phyloP scores from a whole-genome alignment of 2,888 invertebrate genomes.

The Drosophila villosipedis region DNA sequence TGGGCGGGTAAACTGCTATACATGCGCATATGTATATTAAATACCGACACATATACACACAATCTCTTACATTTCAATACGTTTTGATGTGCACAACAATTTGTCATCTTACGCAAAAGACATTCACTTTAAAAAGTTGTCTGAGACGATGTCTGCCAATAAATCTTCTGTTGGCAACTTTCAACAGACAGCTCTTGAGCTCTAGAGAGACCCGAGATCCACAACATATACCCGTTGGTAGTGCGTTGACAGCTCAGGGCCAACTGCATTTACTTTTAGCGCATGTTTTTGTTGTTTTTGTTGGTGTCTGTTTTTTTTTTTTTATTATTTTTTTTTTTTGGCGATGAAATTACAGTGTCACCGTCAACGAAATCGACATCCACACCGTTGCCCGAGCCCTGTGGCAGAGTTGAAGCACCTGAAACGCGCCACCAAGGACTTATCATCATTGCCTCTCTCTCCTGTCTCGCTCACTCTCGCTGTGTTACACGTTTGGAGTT shows the following conservation, averaged over 20 bases:
- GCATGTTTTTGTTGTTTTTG: constrained; percentile 20
- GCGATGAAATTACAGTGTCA: constrained; percentile 74
- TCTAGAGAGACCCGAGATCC: constrained; percentile 41
- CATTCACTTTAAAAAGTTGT: constrained; percentile 75
- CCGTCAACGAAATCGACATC: constrained; percentile 44
- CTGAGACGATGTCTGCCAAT: constrained; percentile 68
- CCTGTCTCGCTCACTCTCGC: neutral
- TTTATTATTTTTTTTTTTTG: constrained; percentile 37
- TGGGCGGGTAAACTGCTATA: constrained; percentile 32
- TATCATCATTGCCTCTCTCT: constrained; percentile 29
- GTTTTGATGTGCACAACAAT: constrained; percentile 48
- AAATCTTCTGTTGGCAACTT: constrained; percentile 72
- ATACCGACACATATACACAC: neutral
- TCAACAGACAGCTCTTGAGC: constrained; percentile 46
- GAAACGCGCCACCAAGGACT: constrained; percentile 72
- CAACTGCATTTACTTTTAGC: constrained; percentile 77
- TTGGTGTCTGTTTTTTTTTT: constrained; percentile 5
- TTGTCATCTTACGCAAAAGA: constrained; percentile 71
- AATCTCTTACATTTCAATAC: constrained; percentile 5
- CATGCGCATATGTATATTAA: constrained; percentile 3
- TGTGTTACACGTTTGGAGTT: constrained; percentile 11
- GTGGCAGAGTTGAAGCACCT: constrained; percentile 72
- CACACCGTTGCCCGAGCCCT: constrained; percentile 37
- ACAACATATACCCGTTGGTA: constrained; percentile 24
- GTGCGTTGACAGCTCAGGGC: constrained; percentile 75